Evolutionary conservation across 1,140 invertebrate species (phyloP), one percentile per base, ranked within the genome.

Genomic region (Nixonia krombeini): DNA sequence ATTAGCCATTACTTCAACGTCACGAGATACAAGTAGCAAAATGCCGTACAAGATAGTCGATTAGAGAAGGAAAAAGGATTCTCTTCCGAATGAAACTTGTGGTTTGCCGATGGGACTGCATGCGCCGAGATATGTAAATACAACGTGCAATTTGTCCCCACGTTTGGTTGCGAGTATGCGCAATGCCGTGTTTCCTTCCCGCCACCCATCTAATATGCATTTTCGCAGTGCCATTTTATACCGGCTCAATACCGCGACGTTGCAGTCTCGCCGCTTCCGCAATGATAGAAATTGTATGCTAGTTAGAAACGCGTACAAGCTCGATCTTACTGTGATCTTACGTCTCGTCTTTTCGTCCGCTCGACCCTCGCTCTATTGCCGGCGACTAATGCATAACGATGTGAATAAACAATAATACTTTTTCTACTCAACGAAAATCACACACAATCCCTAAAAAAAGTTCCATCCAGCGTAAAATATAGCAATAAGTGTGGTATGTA

Each of bases 281-380:
- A 23, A 51, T 61, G 56, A 61, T 61, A 67, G 64, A 61, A 61
- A 67, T 61, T 67, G 56, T 67, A 61, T 67, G 64, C 45, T 61
- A 56, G 58, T 58, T 65, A 53, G 40, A 21, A 47, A 17, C 18
- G 23, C n/a, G 44, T 12, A 35, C 33, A 35, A 13, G 12, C 2
- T 2, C 33, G 6, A 35, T 35, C 33, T 35, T 13, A 12, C n/a
- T 13, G 8, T 31, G 3, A 2, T 8, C 29, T 9, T 12, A 2
- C 2, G 29, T 8, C 29, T 8, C 29, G 2, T 12, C 29, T 12
- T 12, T 12, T 2, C 29, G 8, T 2, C 8, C 23, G 40, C 13
- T 3, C 25, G 26, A 38, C 52, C n/a, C n/a, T n/a, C n/a, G n/a
- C n/a, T n/a, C n/a, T n/a, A n/a, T n/a, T n/a, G n/a, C n/a, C n/a